phyloP scores from a whole-genome alignment of 2,888 invertebrate species.

The Cordilura impudica region DNA sequence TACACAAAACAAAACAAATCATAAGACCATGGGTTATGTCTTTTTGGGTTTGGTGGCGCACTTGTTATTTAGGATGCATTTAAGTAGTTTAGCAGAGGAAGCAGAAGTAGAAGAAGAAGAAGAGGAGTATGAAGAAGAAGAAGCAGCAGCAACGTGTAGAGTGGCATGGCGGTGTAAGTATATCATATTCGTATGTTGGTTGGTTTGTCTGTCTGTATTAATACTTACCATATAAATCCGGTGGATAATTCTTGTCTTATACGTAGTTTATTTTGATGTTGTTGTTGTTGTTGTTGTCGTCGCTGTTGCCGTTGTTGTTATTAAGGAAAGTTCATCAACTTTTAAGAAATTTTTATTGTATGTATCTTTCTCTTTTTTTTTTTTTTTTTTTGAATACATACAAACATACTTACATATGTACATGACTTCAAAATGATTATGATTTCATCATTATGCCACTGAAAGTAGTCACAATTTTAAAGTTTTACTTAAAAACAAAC shows the following conservation, averaged over 20 bases:
- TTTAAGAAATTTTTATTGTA: constrained; percentile 59
- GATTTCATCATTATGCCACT: constrained; percentile 53
- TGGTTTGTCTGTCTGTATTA: neutral
- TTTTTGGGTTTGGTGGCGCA: constrained; percentile 53
- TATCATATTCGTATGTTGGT: neutral
- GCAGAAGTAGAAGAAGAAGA: constrained; percentile 24
- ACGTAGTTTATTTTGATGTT: neutral
- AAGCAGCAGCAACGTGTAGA: constrained; percentile 8
- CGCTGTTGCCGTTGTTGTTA: constrained; percentile 29
- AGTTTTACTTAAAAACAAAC: neutral
- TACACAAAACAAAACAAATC: constrained; percentile 1
- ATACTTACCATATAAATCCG: constrained; percentile 55
- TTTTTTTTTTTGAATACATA: constrained; percentile 10
- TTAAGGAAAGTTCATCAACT: constrained; percentile 60
- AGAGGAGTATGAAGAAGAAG: neutral
- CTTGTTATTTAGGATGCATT: constrained; percentile 62
- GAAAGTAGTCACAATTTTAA: constrained; percentile 18
- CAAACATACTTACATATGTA: constrained; percentile 1
- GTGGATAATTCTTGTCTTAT: constrained; percentile 52
- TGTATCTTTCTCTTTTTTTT: constrained; percentile 48
- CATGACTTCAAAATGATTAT: constrained; percentile 47
- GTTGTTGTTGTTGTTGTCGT: constrained; percentile 3
- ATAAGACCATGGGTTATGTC: constrained; percentile 54
- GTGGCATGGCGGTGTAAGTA: constrained; percentile 9
- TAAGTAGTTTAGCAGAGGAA: constrained; percentile 58